Evolutionary conservation across 2,113 vertebrate species (phyloP).

Genomic region (Brachirus orientalis): DNA sequence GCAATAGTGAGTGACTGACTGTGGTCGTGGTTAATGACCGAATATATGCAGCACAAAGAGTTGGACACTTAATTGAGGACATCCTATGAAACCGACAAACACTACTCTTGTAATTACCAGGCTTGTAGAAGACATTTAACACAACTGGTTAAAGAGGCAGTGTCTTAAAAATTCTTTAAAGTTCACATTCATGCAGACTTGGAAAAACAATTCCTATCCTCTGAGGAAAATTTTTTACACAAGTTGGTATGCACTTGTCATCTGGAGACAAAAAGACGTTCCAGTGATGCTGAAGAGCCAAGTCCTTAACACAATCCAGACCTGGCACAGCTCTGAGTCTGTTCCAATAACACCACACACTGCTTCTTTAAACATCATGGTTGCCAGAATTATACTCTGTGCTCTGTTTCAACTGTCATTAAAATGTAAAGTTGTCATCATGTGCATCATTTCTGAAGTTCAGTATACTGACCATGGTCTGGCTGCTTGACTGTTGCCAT

Average conservation of each 20-base stretch:
- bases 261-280: constrained; percentile 21
- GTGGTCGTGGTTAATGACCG: too few relatives aligned
- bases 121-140: background rate
- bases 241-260: constrained; percentile 17
- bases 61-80: too few relatives aligned
- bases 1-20: constrained; percentile 89
- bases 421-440: background rate
- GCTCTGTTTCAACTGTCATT: constrained; percentile 8
- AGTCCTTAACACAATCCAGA: constrained; percentile 49
- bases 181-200: background rate
- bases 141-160: background rate
- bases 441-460: constrained; percentile 2
- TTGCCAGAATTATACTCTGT: constrained; percentile 2
- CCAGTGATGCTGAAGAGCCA: constrained; percentile 12
- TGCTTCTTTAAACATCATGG: constrained; percentile 3
- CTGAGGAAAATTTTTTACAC: constrained; percentile 21
- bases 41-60: too few relatives aligned
- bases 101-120: background rate
- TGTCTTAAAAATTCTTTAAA: background rate
- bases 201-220: background rate
- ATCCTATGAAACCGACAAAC: constrained; percentile 16
- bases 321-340: constrained; percentile 20
- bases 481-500: too few relatives aligned
- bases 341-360: constrained; percentile 19
- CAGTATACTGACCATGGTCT: too few relatives aligned